Base-by-base conservation (phyloP, 1,140 invertebrate genomes). In the Bilobella aurantiaca region DNA sequence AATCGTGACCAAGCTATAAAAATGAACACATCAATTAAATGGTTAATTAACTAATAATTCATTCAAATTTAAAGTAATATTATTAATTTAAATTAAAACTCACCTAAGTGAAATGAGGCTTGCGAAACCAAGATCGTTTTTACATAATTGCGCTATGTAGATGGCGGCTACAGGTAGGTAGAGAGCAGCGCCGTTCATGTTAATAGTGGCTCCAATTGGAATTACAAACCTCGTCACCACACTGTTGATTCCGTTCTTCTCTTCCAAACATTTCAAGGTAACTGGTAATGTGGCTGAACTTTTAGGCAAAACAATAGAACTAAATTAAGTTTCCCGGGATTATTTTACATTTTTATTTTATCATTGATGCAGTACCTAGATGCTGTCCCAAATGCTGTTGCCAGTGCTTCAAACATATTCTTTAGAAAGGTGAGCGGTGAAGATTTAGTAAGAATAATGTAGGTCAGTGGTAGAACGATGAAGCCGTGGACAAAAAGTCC, bases 61-160 rank as follows among this genome's bases (percentile, higher is more conserved):
- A 30, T 30, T 14, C 28, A 53, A n/a, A 27, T 58, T 58, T 83
- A 66, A 80, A 78, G 1, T 80, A 76, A 72, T 84, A 83, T 0
- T 82, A 82, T 42, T 14, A 18, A 42, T 5, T 12, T 12, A 21
- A 12, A 37, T 25, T 23, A 16, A 84, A 73, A 69, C 81, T 1
- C 31, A 85, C 83, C 82, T 83, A 66, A 85, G 79, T 56, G 82
- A 79, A 42, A 85, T 77, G 30, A 84, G 77, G 74, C 82, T 77
- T 18, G 82, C 79, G 60, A 84, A 72, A 1, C 77, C 76, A n/a
- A 86, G 75, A 14, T 79, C 69, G 37, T 84, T 76, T 28, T 80
- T 81, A 69, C 85, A 82, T 70, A 87, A 78, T 77, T 87, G 86
- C 31, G 86, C 84, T 68, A 88, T 86, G 74, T 86, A 88, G 60